Base-by-base conservation (phyloP, 2,888 invertebrate species). In the Steromphala cineraria region DNA sequence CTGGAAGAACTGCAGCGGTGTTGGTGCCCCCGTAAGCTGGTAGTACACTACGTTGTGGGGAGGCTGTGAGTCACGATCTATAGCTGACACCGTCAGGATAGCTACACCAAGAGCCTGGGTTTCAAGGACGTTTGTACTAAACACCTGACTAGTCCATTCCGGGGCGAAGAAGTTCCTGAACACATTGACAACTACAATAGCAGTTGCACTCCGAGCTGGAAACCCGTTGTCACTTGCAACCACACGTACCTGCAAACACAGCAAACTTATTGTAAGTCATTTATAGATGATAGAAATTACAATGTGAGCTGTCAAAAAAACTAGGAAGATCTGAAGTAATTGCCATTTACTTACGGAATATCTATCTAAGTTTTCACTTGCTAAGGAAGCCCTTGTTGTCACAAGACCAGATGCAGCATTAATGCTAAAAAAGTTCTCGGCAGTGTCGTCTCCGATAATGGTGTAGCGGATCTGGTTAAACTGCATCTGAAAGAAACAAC, bases 371-470 rank as follows among this genome's bases (percentile, higher is more conserved):
- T 85, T 86, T 4, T 87, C 88, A 36, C 52, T 46, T 19, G 80
- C 55, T 10, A 88, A 80, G 10, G 67, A 74, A 8, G 82, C 79
- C 5, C 52, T 75, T 1, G 86, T 81, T 62, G 81, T 79, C 10
- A 90, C 84, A 13, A 78, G 80, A 28, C 88, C 89, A 31, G 84
- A 84, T n/a, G 40, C 67, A 13, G 86, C 19, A 71, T 86, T 80
- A 31, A 92, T 86, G 36, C 79, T 78, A 80, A 92, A 92, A 80
- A 83, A 89, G 19, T 77, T 83, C 7, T 88, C 85, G 13, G 91
- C 92, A 1, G 85, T 86, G 82, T 90, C 91, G 83, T 92, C 91
- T 13, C 92, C 92, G 71, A 90, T 89, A 21, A 90, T 83, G n/a
- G 46, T 52, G 81, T 87, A 89, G 0, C 85, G 78, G n/a, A 90